These are phyloP conservation scores for Benitochromis conjunctus DNA, from an alignment of 2,113 vertebrate genomes.

Conservation along the genomic window DNA sequence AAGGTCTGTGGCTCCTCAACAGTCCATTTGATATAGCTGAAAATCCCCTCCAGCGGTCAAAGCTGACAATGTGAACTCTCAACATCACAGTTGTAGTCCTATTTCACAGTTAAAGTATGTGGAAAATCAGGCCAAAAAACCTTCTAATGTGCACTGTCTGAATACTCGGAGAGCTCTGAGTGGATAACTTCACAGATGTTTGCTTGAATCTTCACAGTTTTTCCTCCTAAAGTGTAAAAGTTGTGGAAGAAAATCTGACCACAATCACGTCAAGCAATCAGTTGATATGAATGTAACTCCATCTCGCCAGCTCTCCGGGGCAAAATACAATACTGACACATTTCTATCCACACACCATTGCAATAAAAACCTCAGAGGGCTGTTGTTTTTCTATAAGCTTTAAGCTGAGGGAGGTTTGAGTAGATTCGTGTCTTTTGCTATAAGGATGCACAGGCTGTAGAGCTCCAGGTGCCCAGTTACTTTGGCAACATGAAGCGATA, in stretches of 20 bases:
- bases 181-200: background rate
- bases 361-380: conserved; percentile 13
- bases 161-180: background rate
- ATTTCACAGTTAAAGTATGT: conserved; percentile 31
- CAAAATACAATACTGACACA: conserved; percentile 14
- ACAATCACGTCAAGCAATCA: background rate
- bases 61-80: conserved; percentile 41
- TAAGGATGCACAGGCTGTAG: conserved; percentile 18
- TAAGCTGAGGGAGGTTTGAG: background rate
- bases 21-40: conserved; percentile 31
- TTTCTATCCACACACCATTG: conserved; percentile 23
- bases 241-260: background rate
- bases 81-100: conserved; percentile 30
- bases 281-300: conserved; percentile 4
- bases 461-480: conserved; percentile 23
- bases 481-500: background rate
- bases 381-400: conserved; percentile 17
- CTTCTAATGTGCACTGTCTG: background rate
- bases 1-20: conserved; percentile 15
- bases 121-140: background rate
- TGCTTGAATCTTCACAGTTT: background rate
- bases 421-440: conserved; percentile 22
- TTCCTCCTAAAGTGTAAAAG: background rate
- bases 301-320: conserved; percentile 28
- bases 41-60: conserved; percentile 25